Conservation (phyloP, 2,888 invertebrate genomes). For the Philereme transversata region DNA sequence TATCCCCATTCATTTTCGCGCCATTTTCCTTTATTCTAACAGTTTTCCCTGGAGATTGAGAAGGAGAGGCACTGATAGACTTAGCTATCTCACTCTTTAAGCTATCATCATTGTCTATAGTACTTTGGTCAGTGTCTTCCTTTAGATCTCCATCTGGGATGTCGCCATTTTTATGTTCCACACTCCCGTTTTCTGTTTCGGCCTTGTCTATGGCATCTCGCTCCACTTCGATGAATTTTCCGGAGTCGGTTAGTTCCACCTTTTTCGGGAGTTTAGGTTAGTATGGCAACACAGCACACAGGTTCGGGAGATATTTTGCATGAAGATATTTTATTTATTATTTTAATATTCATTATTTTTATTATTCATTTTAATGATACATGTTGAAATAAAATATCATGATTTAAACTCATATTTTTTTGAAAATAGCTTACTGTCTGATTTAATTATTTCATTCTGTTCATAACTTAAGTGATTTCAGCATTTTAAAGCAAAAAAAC, state of each 20-base stretch:
- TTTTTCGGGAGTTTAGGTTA: conserved; percentile 70
- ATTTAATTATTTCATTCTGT: too few relatives aligned
- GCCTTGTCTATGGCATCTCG: conserved; percentile 49
- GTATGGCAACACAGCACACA: conserved; percentile 67
- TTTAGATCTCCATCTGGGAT: conserved; percentile 38
- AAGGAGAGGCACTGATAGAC: conserved; percentile 57
- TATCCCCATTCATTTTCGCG: conserved; percentile 61
- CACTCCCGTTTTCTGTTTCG: conserved; percentile 37
- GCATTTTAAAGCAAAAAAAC: too few relatives aligned
- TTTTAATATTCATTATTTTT: too few relatives aligned
- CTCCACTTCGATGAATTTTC: conserved; percentile 82
- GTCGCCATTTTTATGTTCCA: conserved; percentile 35
- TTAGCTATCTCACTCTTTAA: conserved; percentile 44
- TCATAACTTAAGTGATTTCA: too few relatives aligned
- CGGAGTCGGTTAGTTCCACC: conserved; percentile 80
- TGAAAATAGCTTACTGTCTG: too few relatives aligned
- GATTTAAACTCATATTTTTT: too few relatives aligned
- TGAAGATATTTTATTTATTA: too few relatives aligned
- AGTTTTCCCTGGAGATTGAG: conserved; percentile 71
- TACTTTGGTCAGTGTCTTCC: conserved; percentile 40
- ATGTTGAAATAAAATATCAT: too few relatives aligned
- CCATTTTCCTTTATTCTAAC: conserved; percentile 78
- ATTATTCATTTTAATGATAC: too few relatives aligned
- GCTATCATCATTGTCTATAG: conserved; percentile 40
- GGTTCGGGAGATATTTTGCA: conserved; percentile 38